Base-by-base conservation (phyloP, 1,140 invertebrate species). In the Magallana ariakensis region DNA sequence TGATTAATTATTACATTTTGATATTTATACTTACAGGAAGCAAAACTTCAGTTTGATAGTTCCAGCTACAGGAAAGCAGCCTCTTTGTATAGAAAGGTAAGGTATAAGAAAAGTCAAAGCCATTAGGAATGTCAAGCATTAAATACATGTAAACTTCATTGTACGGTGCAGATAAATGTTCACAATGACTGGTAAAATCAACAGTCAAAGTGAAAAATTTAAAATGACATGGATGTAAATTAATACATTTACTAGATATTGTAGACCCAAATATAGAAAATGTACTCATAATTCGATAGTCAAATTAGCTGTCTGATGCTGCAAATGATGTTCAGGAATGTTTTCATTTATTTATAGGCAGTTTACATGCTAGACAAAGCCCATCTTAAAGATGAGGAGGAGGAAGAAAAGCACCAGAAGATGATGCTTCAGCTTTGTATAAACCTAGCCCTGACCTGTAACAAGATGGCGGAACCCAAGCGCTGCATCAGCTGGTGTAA, bases 401-500 rank as follows among this genome's bases (percentile, higher is more conserved):
- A 75, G 15, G 66, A 75, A 26, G 66, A 75, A 19, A 75, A 11
- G 13, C 66, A 75, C 22, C 66, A 75, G 22, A 33, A 33, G 22
- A 9, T 26, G 11, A 7, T 75, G 22, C 22, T 75, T 11, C 19
- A 75, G 66, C 22, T 75, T 3, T 75, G 13, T 13, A 19, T 75
- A 0, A 75, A 75, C 66, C 66, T 75, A 26, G 66, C 66, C 15
- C 22, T 26, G 13, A 26, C 22, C 22, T 75, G 66, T 26, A 75
- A 19, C 66, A 75, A 75, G 10, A 26, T 75, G 22, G 66, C 22
- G 0, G 66, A 75, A 13, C 22, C 66, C 66, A 75, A 75, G 33
- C 66, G 22, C 66, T 75, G 66, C 66, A 75, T 75, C 66, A 75
- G 33, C 19, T 75, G 66, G 66, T 75, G 66, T 26, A 75, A 75